Evolutionary conservation across 2,888 invertebrate species (phyloP).

Genomic region (Drosophila peninsularis): DNA sequence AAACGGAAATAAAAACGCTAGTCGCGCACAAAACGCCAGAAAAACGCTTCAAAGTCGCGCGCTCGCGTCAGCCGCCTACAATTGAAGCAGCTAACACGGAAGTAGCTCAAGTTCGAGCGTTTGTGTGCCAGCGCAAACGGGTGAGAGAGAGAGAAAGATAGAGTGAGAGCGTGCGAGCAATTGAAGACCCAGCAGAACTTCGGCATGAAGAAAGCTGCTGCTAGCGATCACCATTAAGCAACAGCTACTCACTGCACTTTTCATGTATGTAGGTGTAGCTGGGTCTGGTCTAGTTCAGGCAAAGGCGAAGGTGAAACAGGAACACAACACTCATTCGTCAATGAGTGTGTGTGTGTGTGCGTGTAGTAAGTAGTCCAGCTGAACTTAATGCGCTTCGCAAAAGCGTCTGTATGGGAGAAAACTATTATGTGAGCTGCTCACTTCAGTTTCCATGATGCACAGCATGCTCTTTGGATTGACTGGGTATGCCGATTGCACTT

Average conservation of each 20-base stretch:
- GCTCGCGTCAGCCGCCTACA: conserved; percentile 39
- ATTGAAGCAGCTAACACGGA: conserved; percentile 44
- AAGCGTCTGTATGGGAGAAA: neutral
- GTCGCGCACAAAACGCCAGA: conserved; percentile 50
- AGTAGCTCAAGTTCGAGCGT: conserved; percentile 28
- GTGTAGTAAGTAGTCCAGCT: conserved; percentile 18
- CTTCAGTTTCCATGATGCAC: conserved; percentile 33
- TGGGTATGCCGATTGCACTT: conserved; percentile 26
- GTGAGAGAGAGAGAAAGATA: conserved; percentile 1
- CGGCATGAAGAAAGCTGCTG: neutral
- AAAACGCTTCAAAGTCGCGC: conserved; percentile 61
- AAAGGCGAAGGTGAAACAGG: conserved; percentile 35
- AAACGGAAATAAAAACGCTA: conserved; percentile 67
- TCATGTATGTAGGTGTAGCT: conserved; percentile 15
- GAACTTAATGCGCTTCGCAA: neutral
- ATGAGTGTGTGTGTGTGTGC: neutral
- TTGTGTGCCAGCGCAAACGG: neutral
- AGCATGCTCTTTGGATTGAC: conserved; percentile 17
- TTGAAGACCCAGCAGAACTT: conserved; percentile 9
- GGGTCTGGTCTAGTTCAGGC: conserved; percentile 8
- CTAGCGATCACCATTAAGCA: neutral
- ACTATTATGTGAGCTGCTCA: conserved; percentile 4
- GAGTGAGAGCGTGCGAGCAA: neutral
- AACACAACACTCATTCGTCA: conserved; percentile 7
- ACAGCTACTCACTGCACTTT: conserved; percentile 13